Evolutionary conservation across 2,113 vertebrate genomes (phyloP), one percentile per base, ranked within the genome.

Genomic region (Motacilla alba): DNA sequence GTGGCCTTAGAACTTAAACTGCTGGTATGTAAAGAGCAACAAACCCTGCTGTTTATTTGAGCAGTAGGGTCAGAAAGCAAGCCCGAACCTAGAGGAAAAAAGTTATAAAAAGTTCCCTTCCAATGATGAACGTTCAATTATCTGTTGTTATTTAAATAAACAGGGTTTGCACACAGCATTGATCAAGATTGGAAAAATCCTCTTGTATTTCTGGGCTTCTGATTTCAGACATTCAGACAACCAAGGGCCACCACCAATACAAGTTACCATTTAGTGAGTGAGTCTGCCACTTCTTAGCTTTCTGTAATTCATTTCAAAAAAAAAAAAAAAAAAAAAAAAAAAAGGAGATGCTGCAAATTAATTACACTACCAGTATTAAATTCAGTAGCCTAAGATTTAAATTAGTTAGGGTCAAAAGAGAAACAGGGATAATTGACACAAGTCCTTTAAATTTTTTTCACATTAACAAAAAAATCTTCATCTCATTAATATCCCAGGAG

Each of bases 21-120:
- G 75, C 83, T 95, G 94, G 83, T 87, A 96, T 94, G 89, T 72
- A 86, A 96, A 97, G 49, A 87, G 83, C 89, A 96, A 94, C 92
- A 97, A 94, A 80, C 85, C 74, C 87, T 24, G 33, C 69, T 88
- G 60, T 83, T 97, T 91, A 94, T 92, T 91, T 93, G 80, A 96
- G 85, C 52, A 69, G 60, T 8, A 78, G 59, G 76, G 93, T 89
- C 95, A 94, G 76, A 96, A 96, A 83, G 56, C 33, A 85, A 89
- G 46, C 22, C 30, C 28, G 56, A 92, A 83, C 28, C 49, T 66
- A 31, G 11, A 76, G 28, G 20, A 88, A 84, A 84, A 72, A 84
- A 49, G 43, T 67, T 93, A 75, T 64, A 47, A 89, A 77, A 93
- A 72, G 27, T 64, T 96, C 49, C 6, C 14, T 91, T 84, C 91